A percentile compares a stretch with the other conserved stretches of the same genome.
phyloP scores from a whole-genome alignment of 2,888 invertebrate species.

The Chrysolina americana region DNA sequence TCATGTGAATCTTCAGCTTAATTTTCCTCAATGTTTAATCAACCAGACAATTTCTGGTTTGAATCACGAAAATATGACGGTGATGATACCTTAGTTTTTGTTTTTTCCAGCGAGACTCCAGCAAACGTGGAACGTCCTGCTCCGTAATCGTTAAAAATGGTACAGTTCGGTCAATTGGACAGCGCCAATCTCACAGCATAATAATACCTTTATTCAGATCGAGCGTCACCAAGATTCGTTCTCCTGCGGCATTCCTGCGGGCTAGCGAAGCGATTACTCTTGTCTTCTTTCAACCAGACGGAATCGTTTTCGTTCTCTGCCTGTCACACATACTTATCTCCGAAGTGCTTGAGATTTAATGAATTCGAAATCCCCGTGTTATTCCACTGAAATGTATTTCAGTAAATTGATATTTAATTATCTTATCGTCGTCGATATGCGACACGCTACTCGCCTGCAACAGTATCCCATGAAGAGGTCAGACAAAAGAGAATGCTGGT shows the following conservation, averaged over 20 bases:
- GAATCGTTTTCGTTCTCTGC: constrained; percentile 53
- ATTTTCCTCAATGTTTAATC: too few species aligned
- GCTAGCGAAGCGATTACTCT: constrained; percentile 58
- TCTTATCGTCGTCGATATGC: constrained; percentile 55
- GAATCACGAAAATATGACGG: too few species aligned
- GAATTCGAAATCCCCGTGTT: constrained; percentile 63
- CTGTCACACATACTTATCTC: constrained; percentile 62
- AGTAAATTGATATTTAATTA: constrained; percentile 66
- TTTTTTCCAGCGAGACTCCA: neutral
- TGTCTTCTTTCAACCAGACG: constrained; percentile 54
- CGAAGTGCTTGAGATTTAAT: constrained; percentile 63
- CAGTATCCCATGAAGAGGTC: constrained; percentile 29
- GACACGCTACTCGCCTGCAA: constrained; percentile 54
- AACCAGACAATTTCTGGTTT: too few species aligned
- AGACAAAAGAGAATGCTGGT: constrained; percentile 44
- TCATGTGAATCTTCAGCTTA: too few species aligned
- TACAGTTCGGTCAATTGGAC: neutral
- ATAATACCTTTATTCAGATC: constrained; percentile 47
- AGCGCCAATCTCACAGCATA: neutral
- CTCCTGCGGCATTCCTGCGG: constrained; percentile 64
- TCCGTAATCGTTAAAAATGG: neutral
- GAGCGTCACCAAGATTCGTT: constrained; percentile 50
- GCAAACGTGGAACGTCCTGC: neutral
- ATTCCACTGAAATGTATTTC: constrained; percentile 62
- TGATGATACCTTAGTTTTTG: too few species aligned